These are phyloP conservation scores for Xenus cinereus DNA, from an alignment of 2,113 vertebrate species.

Conservation along the genomic window DNA sequence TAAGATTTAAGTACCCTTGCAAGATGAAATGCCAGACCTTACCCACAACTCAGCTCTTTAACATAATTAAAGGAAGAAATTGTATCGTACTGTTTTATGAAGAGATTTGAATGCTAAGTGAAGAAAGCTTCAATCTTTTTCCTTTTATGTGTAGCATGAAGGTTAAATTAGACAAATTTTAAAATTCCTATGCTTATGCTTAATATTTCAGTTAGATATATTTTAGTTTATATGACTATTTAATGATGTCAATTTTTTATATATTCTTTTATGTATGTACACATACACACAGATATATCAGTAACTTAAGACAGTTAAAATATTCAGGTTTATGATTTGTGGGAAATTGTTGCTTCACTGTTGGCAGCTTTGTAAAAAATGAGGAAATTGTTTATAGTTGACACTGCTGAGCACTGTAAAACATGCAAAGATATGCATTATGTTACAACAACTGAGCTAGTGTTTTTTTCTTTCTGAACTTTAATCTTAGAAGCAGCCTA, in stretches of 20 bases:
- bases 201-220: background rate
- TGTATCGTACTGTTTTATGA: background rate
- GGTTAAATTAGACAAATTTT: background rate
- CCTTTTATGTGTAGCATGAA: background rate
- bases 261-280: background rate
- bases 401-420: background rate
- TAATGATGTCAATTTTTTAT: background rate
- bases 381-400: background rate
- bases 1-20: background rate
- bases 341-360: background rate
- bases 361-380: background rate
- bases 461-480: background rate
- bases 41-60: background rate
- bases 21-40: constrained; percentile 5
- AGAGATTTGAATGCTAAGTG: background rate
- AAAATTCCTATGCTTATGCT: background rate
- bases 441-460: background rate
- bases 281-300: background rate
- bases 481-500: background rate
- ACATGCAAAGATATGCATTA: rapidly evolving
- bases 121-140: background rate
- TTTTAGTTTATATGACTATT: background rate
- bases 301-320: background rate
- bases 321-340: background rate
- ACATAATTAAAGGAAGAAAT: background rate